Conservation (phyloP, 2,888 invertebrate species). For the Galerucella calmariensis region DNA sequence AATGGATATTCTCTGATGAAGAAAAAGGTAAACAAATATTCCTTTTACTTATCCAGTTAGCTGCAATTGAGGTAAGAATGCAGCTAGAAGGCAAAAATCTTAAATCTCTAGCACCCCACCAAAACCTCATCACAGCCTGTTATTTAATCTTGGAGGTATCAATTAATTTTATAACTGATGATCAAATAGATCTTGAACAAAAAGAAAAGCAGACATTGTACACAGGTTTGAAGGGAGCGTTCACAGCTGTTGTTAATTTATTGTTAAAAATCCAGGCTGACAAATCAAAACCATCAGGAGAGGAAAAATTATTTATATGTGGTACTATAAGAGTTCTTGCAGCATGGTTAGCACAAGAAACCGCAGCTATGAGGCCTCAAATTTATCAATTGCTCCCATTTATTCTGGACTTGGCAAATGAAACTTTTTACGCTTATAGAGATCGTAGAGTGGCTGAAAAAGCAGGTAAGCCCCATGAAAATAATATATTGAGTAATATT, state of each 20-base stretch:
- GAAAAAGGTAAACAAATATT: conserved; percentile 86
- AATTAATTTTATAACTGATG: conserved; percentile 82
- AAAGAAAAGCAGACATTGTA: conserved; percentile 93
- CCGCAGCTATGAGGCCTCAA: conserved; percentile 86
- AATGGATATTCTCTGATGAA: conserved; percentile 85
- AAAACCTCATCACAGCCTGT: conserved; percentile 83
- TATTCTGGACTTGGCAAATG: conserved; percentile 82
- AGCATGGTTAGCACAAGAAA: conserved; percentile 93
- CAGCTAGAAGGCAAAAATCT: conserved; percentile 88
- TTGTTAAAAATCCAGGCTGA: conserved; percentile 79
- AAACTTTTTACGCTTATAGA: conserved; percentile 81
- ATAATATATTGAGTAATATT: conserved; percentile 62
- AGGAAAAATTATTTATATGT: conserved; percentile 83
- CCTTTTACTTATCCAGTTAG: conserved; percentile 83
- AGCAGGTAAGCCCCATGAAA: conserved; percentile 65
- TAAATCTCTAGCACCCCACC: conserved; percentile 80
- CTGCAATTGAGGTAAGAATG: conserved; percentile 94
- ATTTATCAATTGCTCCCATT: conserved; percentile 85
- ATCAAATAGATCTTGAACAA: conserved; percentile 85
- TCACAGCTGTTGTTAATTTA: conserved; percentile 82
- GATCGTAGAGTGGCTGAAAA: conserved; percentile 76
- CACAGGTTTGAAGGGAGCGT: conserved; percentile 89
- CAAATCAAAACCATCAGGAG: conserved; percentile 77
- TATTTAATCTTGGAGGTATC: conserved; percentile 85
- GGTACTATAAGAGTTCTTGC: conserved; percentile 86